Conservation (phyloP, 2,797 vertebrate genomes). For the Toxotes lorentzi region DNA sequence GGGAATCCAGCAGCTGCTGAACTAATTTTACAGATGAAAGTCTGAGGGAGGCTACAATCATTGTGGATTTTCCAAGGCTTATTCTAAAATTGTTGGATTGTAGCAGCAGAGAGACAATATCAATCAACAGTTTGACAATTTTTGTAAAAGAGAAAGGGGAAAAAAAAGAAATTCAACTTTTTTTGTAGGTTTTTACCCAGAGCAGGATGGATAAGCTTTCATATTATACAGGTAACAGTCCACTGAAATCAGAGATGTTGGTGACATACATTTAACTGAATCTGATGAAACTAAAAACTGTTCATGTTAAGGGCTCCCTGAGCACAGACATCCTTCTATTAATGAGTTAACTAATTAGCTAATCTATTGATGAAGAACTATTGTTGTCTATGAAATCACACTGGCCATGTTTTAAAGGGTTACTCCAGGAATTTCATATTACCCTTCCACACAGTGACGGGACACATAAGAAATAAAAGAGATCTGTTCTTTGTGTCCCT, state of each 20-base stretch:
- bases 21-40: neutral
- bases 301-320: neutral
- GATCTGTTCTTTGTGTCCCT: too few relatives aligned
- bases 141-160: neutral
- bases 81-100: neutral
- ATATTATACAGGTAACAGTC: neutral
- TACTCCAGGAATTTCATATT: neutral
- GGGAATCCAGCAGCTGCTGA: constrained; percentile 4
- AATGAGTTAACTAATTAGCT: neutral
- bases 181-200: neutral
- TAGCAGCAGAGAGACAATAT: neutral
- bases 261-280: neutral
- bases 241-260: neutral
- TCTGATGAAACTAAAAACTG: neutral
- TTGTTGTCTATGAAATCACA: neutral
- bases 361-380: neutral
- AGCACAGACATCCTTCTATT: neutral
- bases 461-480: neutral
- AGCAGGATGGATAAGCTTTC: neutral
- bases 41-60: neutral
- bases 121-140: neutral
- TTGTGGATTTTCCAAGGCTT: constrained; percentile 17
- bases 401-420: neutral
- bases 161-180: neutral
- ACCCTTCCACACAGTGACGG: neutral